phyloP scores from a whole-genome alignment of 2,888 invertebrate species.

The Rhorus exstirpatorius region DNA sequence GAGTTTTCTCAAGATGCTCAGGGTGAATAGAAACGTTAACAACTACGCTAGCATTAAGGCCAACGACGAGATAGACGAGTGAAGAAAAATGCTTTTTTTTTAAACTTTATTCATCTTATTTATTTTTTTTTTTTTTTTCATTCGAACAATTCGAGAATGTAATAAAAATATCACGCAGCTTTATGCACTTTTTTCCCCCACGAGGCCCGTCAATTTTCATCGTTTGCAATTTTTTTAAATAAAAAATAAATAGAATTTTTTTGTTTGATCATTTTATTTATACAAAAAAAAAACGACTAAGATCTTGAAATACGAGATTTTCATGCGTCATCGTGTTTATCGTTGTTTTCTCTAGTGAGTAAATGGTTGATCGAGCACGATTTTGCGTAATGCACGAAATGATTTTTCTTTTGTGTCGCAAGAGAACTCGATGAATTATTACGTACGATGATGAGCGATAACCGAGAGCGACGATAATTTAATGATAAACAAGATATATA shows the following conservation, averaged over 20 bases:
- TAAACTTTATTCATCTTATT: background rate
- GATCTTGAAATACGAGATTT: slow-evolving; percentile 1
- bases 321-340: slow-evolving; percentile 9
- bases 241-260: too few relatives aligned
- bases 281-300: too few relatives aligned
- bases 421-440: slow-evolving; percentile 26
- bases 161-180: slow-evolving; percentile 1
- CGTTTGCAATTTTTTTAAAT: too few relatives aligned
- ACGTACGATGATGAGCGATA: slow-evolving; percentile 38
- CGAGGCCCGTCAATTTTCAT: too few relatives aligned
- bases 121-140: background rate
- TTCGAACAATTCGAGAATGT: background rate
- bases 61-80: slow-evolving; percentile 84
- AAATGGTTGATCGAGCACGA: slow-evolving; percentile 21
- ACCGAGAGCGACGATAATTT: slow-evolving; percentile 17
- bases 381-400: slow-evolving; percentile 4
- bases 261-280: too few relatives aligned
- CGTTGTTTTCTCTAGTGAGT: slow-evolving; percentile 17
- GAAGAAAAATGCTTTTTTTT: slow-evolving; percentile 24
- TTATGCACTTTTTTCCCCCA: slow-evolving; percentile 15
- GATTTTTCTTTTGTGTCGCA: slow-evolving; percentile 4
- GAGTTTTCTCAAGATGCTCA: slow-evolving; percentile 85
- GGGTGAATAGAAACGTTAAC: slow-evolving; percentile 85
- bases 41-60: slow-evolving; percentile 85
- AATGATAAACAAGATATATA: slow-evolving; percentile 17